Percentiles rank a stretch among this genome's conserved stretches.
Evolutionary conservation across 2,113 vertebrate genomes (phyloP).

Genomic region (Albula glossodonta): DNA sequence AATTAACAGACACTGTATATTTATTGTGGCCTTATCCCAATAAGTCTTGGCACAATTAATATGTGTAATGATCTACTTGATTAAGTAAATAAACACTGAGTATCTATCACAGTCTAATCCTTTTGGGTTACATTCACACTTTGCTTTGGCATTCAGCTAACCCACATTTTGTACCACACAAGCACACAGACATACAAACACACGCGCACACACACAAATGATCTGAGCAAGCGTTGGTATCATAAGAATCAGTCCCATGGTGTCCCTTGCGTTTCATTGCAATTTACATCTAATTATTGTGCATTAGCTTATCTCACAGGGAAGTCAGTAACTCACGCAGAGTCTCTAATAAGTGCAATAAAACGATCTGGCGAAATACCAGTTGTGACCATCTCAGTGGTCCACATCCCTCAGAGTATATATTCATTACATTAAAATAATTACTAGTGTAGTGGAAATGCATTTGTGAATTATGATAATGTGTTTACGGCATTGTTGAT

Average conservation of each 20-base stretch:
- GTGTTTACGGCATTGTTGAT: background rate
- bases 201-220: slow-evolving; percentile 1
- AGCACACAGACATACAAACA: background rate
- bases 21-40: background rate
- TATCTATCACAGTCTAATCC: background rate
- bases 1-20: background rate
- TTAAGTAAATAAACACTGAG: background rate
- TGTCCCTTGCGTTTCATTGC: slow-evolving; percentile 24
- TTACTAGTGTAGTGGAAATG: background rate
- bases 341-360: slow-evolving; percentile 15
- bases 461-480: background rate
- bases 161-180: background rate
- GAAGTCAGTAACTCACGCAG: slow-evolving; percentile 10
- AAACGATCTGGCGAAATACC: slow-evolving; percentile 21
- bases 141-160: background rate
- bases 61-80: background rate
- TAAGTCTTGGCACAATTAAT: background rate
- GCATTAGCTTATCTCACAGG: slow-evolving; percentile 25
- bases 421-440: slow-evolving; percentile 19
- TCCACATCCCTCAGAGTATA: background rate
- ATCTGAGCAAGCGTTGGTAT: background rate
- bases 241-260: slow-evolving; percentile 13
- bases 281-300: slow-evolving; percentile 31
- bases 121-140: background rate
- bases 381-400: slow-evolving; percentile 5